Evolutionary conservation across 2,113 vertebrate genomes (phyloP).

Genomic region (Catharus bicknelli): DNA sequence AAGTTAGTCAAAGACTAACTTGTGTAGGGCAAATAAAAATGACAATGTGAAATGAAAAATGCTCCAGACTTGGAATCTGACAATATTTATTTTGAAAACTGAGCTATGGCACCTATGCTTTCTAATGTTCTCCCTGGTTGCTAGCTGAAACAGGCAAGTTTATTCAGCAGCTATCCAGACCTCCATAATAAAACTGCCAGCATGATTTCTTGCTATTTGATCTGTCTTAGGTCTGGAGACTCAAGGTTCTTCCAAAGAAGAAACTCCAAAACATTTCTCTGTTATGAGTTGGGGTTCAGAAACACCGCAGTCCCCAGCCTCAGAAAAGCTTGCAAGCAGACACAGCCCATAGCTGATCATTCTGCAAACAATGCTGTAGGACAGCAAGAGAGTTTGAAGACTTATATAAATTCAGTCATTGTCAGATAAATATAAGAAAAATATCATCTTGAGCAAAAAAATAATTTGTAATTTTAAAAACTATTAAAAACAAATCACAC

Average conservation of each 20-base stretch:
- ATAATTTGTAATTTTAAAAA: accelerated
- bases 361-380: not conserved
- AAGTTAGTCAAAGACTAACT: not conserved
- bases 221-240: not conserved
- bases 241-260: not conserved
- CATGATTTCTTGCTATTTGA: not conserved
- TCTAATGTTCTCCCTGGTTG: not conserved
- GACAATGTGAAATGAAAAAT: not conserved
- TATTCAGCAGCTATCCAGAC: not conserved
- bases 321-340: not conserved
- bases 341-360: not conserved
- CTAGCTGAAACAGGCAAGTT: not conserved
- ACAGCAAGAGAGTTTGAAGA: not conserved
- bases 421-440: not conserved
- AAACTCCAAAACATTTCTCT: not conserved
- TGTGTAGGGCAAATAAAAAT: not conserved
- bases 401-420: not conserved
- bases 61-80: not conserved
- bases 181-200: not conserved
- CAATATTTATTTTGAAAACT: not conserved
- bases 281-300: not conserved
- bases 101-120: not conserved
- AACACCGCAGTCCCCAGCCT: not conserved
- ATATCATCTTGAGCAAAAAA: not conserved
- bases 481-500: not conserved